A percentile compares a stretch with the other conserved stretches of the same genome.
Evolutionary conservation across 2,113 vertebrate genomes (phyloP).

Genomic region (Murina feae): DNA sequence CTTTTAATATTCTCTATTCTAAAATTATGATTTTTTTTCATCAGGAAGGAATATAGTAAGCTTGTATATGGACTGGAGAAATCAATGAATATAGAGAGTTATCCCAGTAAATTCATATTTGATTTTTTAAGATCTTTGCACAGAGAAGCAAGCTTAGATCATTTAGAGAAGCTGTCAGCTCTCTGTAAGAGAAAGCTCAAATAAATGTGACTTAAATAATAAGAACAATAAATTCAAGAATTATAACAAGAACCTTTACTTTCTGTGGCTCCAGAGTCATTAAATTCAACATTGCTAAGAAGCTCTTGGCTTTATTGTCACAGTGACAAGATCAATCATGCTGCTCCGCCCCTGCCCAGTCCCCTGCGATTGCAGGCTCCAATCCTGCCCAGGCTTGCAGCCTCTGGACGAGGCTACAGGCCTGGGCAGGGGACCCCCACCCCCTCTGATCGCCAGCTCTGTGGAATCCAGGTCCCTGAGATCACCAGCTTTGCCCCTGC

Average conservation of each 20-base stretch:
- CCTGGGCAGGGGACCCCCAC: too few species aligned
- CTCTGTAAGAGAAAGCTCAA: not conserved
- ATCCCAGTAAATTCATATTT: not conserved
- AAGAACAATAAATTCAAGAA: not conserved
- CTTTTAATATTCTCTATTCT: constrained; percentile 19
- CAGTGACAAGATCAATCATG: not conserved
- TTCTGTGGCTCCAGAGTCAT: not conserved
- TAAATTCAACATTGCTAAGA: not conserved
- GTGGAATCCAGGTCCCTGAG: too few species aligned
- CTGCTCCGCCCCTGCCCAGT: too few species aligned
- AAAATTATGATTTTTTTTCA: constrained; percentile 32
- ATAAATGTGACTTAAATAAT: not conserved
- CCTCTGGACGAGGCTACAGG: too few species aligned
- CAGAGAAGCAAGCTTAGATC: not conserved
- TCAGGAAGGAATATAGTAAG: not conserved
- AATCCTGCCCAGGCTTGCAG: too few species aligned
- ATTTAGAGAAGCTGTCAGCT: not conserved
- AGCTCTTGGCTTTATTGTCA: not conserved
- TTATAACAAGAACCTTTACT: not conserved
- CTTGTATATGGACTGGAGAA: not conserved
- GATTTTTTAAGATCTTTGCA: constrained; percentile 34
- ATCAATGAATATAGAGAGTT: not conserved
- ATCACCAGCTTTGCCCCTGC: too few species aligned
- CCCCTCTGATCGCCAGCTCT: too few species aligned
- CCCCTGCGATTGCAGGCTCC: too few species aligned